These are phyloP conservation scores for Cryptocephalus primarius DNA, from an alignment of 2,888 invertebrate genomes.

Conservation along the genomic window DNA sequence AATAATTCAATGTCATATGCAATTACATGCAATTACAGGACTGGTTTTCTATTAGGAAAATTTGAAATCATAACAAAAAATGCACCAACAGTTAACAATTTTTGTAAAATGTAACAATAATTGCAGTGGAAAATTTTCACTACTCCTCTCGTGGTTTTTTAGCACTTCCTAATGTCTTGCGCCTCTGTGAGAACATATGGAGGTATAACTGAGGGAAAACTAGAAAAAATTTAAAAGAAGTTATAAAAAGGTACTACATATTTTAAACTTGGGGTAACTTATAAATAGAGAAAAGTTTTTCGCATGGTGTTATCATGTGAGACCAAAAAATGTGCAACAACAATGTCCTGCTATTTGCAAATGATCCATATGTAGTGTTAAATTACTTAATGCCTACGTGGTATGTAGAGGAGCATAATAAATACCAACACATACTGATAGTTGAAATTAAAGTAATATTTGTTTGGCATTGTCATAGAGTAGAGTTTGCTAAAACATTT, in stretches of 20 bases:
- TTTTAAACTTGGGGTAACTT: neutral
- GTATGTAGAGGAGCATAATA: conserved; percentile 79
- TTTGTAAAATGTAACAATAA: neutral
- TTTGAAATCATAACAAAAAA: no score
- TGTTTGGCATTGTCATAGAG: conserved; percentile 70
- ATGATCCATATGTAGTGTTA: neutral
- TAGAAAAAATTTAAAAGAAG: conserved; percentile 33
- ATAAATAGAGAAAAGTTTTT: neutral
- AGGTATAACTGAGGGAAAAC: conserved; percentile 84
- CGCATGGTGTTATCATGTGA: neutral
- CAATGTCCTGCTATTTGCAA: no score
- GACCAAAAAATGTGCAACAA: no score
- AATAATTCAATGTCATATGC: no score
- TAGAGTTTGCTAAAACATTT: conserved; percentile 52
- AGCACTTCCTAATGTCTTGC: conserved; percentile 61
- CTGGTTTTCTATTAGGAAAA: no score
- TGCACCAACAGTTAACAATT: no score
- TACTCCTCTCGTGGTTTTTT: conserved; percentile 11
- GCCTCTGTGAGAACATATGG: conserved; percentile 87
- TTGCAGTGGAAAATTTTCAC: neutral
- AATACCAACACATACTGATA: conserved; percentile 66
- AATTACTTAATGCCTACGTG: conserved; percentile 48
- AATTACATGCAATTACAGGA: no score
- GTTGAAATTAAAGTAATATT: conserved; percentile 74
- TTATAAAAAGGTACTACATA: no score